Evolutionary conservation across 2,888 invertebrate species (phyloP), one percentile per base, ranked within the genome.

Genomic region (Eretmocerus hayati): DNA sequence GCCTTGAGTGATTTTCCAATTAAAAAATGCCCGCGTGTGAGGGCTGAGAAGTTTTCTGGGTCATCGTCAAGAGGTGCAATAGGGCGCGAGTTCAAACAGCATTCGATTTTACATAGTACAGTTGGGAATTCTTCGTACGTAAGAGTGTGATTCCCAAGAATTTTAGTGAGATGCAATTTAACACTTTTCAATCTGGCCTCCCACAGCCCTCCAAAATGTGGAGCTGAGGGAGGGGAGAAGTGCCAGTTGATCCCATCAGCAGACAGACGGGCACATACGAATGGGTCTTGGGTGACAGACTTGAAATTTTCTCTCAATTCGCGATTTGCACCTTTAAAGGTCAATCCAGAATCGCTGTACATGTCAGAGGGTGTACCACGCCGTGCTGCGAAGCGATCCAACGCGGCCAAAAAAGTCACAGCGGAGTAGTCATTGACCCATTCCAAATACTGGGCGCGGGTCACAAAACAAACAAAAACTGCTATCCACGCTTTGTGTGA

Each of bases 371-470:
- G 20, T 6, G 18, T 26, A 2, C 30, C 30, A 18, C 30, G 26
- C 13, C 18, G 22, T 19, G 26, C 11, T 9, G 19, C 19, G 13
- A 40, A 40, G n/a, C 45, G 6, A 18, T 30, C 9, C 4, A 37
- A 18, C 13, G 45, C 45, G 8, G n/a, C 26, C 11, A 37, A 30
- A 15, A 8, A 40, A 3, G 22, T 2, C 2, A 30, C n/a, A 30
- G 22, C 11, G 5, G 20, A 30, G 19, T 20, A 20, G 15, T 20
- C 40, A 5, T 26, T n/a, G 2, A 40, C 21, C 11, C 26, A 19
- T 8, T 45, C 45, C 4, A 37, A 33, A 45, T 45, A 38, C 19
- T 18, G 19, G 19, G 45, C 45, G 19, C 19, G 15, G n/a, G 26
- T 30, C 9, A 9, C 11, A 18, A 37, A 26, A 18, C 37, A 45